Conservation (phyloP, 2,113 vertebrate genomes). For the Camarhynchus parvulus region DNA sequence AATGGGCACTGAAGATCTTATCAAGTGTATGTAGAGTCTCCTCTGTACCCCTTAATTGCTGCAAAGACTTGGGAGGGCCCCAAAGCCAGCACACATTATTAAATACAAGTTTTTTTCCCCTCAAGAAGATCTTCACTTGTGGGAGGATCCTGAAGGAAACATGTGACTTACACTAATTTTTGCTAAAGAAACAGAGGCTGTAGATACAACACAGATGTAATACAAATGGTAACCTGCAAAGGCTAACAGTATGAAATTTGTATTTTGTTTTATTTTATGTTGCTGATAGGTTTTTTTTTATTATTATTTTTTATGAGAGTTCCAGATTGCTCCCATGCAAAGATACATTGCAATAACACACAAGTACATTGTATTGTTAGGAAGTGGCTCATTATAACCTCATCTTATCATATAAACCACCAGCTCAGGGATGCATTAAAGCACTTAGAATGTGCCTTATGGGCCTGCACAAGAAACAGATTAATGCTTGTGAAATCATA, state of each 20-base stretch:
- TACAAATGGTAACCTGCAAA: neutral
- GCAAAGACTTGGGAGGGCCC: neutral
- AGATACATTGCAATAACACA: slow-evolving; percentile 47
- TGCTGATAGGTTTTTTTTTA: slow-evolving; percentile 3
- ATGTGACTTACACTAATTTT: neutral
- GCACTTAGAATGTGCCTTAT: slow-evolving; percentile 48
- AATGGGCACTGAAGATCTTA: neutral
- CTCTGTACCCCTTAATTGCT: neutral
- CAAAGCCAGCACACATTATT: neutral
- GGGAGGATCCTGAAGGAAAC: neutral
- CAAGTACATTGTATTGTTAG: slow-evolving; percentile 48
- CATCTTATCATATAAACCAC: slow-evolving; percentile 48
- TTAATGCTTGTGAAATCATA: slow-evolving; percentile 58
- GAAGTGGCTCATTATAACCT: slow-evolving; percentile 53
- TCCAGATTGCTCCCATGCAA: slow-evolving; percentile 50
- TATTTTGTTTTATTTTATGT: neutral
- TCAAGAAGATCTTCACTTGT: neutral
- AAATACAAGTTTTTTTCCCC: neutral
- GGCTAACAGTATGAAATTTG: neutral
- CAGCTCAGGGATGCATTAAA: slow-evolving; percentile 40
- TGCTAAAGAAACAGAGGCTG: neutral
- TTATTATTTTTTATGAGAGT: slow-evolving; percentile 33
- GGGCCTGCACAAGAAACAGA: slow-evolving; percentile 48
- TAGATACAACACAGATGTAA: neutral
- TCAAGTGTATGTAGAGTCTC: neutral